phyloP scores from a whole-genome alignment of 37 sponge, comb jelly and placozoan species.

The Bolinopsis microptera region DNA sequence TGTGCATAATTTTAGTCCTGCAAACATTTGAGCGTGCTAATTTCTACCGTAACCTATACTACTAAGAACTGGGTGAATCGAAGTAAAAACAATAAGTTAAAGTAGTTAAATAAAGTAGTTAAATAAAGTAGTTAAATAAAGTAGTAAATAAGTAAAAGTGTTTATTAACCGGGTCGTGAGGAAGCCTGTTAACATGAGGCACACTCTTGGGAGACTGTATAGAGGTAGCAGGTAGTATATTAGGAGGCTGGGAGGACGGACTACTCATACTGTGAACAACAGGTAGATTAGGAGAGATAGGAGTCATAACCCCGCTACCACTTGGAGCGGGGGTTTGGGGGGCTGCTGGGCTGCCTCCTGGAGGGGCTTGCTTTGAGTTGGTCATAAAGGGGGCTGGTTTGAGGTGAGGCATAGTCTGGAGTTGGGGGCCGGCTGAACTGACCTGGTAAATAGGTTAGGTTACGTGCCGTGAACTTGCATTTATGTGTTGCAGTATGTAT shows the following conservation, averaged over 20 bases:
- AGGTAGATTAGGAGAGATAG: background rate
- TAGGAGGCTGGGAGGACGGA: background rate
- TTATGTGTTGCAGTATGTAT: too few relatives aligned
- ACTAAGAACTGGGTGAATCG: too few relatives aligned
- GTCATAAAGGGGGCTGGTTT: conserved; percentile 26
- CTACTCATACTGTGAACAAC: background rate
- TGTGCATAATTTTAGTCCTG: too few relatives aligned
- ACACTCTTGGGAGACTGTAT: conserved; percentile 19
- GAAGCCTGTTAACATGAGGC: background rate
- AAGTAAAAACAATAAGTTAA: too few relatives aligned
- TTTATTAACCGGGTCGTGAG: background rate
- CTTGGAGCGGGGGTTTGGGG: background rate
- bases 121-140: too few relatives aligned
- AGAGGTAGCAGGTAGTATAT: background rate
- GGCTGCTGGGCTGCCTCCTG: background rate
- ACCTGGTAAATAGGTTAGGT: too few relatives aligned
- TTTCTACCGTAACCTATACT: too few relatives aligned
- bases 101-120: too few relatives aligned
- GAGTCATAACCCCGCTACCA: conserved; percentile 12
- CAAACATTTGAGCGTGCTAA: too few relatives aligned
- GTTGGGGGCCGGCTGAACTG: background rate
- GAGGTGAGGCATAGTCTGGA: background rate
- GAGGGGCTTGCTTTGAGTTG: background rate
- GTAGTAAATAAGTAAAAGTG: too few relatives aligned
- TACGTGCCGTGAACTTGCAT: too few relatives aligned